Evolutionary conservation across 2,888 invertebrate species (phyloP).

Genomic region (Amblyjoppa fuscipennis): DNA sequence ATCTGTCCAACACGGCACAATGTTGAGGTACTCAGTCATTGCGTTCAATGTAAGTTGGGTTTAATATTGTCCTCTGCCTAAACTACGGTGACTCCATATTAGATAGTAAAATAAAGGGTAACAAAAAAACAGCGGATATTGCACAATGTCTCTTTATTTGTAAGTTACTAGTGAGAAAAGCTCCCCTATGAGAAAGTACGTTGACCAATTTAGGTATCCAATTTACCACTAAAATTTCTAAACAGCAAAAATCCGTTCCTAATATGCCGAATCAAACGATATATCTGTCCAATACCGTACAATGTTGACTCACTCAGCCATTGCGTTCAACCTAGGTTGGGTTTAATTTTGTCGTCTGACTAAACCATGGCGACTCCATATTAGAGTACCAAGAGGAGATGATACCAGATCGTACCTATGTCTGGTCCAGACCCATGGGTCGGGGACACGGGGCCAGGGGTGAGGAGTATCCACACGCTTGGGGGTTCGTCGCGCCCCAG

Average conservation of each 20-base stretch:
- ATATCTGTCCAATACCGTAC: not conserved
- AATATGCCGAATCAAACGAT: not conserved
- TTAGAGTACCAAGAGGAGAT: conserved; percentile 4
- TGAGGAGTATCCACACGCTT: conserved; percentile 39
- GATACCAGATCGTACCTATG: not conserved
- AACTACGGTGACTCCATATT: not conserved
- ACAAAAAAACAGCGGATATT: no score
- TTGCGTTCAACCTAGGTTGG: not conserved
- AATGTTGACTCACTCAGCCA: not conserved
- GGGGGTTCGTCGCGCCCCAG: conserved; percentile 71
- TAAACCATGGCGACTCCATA: not conserved
- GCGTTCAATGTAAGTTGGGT: not conserved
- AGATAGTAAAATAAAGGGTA: not conserved
- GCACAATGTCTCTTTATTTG: no score
- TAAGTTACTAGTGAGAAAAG: no score
- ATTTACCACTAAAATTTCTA: no score
- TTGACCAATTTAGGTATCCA: no score
- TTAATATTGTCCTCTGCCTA: not conserved
- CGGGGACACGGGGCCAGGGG: conserved; percentile 13
- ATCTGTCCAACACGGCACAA: not conserved
- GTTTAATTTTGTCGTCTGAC: conserved; percentile 4
- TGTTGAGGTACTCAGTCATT: not conserved
- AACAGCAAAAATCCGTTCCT: not conserved
- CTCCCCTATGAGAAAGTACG: no score
- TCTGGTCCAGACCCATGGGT: not conserved